Conservation (phyloP, 2,113 vertebrate genomes). For the Pterophyllum scalare region DNA sequence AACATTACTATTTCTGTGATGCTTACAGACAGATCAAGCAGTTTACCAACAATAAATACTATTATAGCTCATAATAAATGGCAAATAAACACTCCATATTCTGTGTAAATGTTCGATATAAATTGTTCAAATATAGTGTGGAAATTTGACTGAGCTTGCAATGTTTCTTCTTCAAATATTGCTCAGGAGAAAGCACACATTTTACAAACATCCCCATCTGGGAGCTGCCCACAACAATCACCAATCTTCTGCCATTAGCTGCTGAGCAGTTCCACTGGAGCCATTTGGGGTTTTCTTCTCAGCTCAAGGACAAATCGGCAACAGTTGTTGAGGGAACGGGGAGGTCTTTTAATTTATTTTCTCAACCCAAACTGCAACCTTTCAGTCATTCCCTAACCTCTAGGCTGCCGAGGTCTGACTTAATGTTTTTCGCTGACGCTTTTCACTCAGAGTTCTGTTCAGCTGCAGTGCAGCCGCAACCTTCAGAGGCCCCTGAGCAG, state of each 20-base stretch:
- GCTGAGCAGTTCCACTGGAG: conserved; percentile 30
- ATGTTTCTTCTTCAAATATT: neutral
- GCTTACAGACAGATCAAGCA: neutral
- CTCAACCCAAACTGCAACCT: conserved; percentile 47
- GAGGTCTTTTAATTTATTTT: conserved; percentile 45
- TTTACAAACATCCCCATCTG: conserved; percentile 10
- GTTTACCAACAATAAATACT: no score
- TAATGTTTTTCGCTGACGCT: conserved; percentile 31
- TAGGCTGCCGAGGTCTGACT: conserved; percentile 1
- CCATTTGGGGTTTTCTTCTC: conserved; percentile 28
- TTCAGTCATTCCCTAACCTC: conserved; percentile 43
- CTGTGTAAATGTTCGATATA: neutral
- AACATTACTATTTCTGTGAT: neutral
- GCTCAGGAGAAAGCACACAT: neutral
- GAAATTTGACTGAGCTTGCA: neutral
- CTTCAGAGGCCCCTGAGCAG: conserved; percentile 11
- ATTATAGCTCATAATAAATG: neutral
- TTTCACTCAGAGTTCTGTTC: conserved; percentile 1
- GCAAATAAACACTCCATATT: neutral
- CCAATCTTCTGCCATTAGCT: conserved; percentile 32
- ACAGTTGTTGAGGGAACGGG: conserved; percentile 27
- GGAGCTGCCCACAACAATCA: conserved; percentile 28
- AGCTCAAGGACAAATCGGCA: conserved; percentile 39
- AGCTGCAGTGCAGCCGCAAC: neutral
- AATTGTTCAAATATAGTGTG: neutral